Evolutionary conservation across 2,113 vertebrate species (phyloP).

Genomic region (Trematocara unimaculatum): DNA sequence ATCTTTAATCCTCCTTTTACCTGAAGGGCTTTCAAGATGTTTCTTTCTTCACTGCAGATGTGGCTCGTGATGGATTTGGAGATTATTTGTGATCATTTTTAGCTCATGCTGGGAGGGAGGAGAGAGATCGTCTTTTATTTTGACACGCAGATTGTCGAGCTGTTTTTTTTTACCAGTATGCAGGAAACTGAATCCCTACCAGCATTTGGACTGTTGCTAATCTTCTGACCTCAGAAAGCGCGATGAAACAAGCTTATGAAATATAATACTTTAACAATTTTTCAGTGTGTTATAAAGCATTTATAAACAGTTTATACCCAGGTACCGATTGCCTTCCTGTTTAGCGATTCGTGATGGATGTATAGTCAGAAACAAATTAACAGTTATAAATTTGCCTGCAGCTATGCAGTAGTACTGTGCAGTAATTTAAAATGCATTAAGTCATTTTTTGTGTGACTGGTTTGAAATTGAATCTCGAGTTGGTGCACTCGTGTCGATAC

Average conservation of each 20-base stretch:
- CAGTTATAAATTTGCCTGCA: background rate
- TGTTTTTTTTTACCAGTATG: background rate
- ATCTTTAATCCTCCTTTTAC: background rate
- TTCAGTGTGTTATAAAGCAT: background rate
- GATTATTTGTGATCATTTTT: background rate
- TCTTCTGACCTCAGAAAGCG: background rate
- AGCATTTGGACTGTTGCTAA: background rate
- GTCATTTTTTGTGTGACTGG: background rate
- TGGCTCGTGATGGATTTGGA: background rate
- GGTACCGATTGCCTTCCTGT: fast-evolving
- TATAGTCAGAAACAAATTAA: background rate
- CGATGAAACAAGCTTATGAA: background rate
- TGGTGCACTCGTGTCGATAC: fast-evolving
- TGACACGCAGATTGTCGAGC: background rate
- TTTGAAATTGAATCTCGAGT: background rate
- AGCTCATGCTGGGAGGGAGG: background rate
- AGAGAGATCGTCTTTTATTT: background rate
- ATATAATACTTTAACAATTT: fast-evolving
- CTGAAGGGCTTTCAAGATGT: background rate
- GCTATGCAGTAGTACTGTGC: fast-evolving
- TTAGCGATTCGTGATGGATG: fast-evolving
- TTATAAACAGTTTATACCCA: background rate
- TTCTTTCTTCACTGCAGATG: background rate
- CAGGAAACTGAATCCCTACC: background rate
- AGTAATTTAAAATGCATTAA: background rate